phyloP scores from a whole-genome alignment of 2,113 vertebrate species.

The Megaptera novaeangliae region DNA sequence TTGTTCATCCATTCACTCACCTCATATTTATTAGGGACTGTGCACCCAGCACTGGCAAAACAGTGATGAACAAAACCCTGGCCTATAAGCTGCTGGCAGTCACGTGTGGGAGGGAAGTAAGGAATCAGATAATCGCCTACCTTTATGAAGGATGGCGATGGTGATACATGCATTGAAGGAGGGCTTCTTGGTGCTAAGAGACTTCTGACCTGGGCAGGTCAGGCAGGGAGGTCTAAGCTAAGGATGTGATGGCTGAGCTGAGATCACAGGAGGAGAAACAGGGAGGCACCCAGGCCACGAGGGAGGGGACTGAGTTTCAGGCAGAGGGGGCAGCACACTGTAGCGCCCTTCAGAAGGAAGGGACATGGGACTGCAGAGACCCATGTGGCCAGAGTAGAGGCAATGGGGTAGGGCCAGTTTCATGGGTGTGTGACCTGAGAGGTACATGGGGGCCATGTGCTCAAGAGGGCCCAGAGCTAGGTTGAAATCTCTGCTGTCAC shows the following conservation, averaged over 20 bases:
- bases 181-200: not conserved
- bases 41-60: not conserved
- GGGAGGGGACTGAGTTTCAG: not conserved
- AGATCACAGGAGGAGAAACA: not conserved
- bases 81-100: too few species aligned
- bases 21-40: not conserved
- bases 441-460: rapidly evolving
- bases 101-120: too few species aligned
- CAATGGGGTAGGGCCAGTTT: not conserved
- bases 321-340: not conserved
- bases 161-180: rapidly evolving
- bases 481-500: not conserved
- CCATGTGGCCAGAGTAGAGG: not conserved
- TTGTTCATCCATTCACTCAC: not conserved
- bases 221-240: too few species aligned
- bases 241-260: not conserved
- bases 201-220: not conserved
- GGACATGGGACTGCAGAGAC: not conserved
- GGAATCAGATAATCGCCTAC: too few species aligned
- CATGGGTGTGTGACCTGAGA: not conserved
- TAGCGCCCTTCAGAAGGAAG: not conserved
- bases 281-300: not conserved
- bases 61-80: not conserved
- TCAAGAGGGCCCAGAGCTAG: not conserved
- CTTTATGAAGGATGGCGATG: not conserved